Evolutionary conservation across 2,797 vertebrate genomes (phyloP).

Genomic region (Avahi laniger): DNA sequence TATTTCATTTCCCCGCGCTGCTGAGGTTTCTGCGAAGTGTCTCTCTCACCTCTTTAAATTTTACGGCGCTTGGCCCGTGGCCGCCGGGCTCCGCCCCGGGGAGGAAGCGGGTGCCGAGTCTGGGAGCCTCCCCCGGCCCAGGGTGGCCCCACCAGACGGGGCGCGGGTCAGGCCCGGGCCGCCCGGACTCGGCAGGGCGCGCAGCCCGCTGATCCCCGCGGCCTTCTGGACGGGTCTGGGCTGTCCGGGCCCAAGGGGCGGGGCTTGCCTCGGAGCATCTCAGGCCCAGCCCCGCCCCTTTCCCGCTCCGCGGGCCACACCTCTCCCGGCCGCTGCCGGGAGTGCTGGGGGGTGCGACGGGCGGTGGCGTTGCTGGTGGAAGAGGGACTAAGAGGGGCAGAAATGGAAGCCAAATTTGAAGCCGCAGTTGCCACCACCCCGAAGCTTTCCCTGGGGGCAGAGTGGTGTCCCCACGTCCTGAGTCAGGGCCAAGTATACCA

Average conservation of each 20-base stretch:
- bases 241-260: background rate
- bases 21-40: slow-evolving; percentile 96
- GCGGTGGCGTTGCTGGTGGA: background rate
- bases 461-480: background rate
- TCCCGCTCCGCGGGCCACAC: background rate
- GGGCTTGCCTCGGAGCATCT: background rate
- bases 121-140: background rate
- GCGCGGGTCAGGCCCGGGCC: background rate
- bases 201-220: background rate
- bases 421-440: background rate
- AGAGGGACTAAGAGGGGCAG: background rate
- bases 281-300: background rate
- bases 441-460: background rate
- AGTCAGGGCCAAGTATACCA: background rate
- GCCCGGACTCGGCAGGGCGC: background rate
- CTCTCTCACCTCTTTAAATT: slow-evolving; percentile 99
- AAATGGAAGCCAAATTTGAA: background rate
- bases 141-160: background rate
- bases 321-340: background rate
- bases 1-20: slow-evolving; percentile 92
- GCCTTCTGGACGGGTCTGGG: too few relatives aligned
- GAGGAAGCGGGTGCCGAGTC: slow-evolving; percentile 89
- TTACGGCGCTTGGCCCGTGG: slow-evolving; percentile 94
- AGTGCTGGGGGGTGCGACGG: background rate
- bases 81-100: slow-evolving; percentile 90